phyloP scores from a whole-genome alignment of 2,888 invertebrate genomes.

The Dryococelus australis region DNA sequence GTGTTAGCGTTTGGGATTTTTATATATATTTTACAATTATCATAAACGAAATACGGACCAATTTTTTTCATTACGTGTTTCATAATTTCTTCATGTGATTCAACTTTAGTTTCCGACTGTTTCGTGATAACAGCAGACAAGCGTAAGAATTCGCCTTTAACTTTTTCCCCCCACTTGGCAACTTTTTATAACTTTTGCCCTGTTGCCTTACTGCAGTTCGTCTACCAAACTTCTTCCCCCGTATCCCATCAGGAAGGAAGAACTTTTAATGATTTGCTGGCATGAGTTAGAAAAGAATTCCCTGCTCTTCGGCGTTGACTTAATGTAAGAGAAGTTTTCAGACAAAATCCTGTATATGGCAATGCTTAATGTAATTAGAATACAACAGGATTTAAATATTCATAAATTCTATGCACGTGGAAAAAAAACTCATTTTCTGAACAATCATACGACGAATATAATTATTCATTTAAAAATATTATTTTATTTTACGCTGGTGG shows the following conservation, averaged over 20 bases:
- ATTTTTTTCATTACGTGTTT: too few species aligned
- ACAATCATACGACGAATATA: too few species aligned
- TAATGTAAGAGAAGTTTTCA: not conserved
- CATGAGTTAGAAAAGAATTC: not conserved
- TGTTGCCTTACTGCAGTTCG: not conserved
- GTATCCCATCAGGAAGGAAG: not conserved
- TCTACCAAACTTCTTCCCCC: not conserved
- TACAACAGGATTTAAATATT: not conserved
- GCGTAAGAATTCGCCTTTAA: too few species aligned
- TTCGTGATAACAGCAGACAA: too few species aligned
- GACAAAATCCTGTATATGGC: not conserved
- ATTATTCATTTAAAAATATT: too few species aligned
- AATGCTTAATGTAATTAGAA: not conserved
- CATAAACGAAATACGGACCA: too few species aligned
- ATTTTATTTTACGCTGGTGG: too few species aligned
- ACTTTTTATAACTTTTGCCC: not conserved
- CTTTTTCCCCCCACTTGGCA: not conserved
- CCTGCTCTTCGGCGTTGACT: not conserved
- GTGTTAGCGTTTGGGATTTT: too few species aligned
- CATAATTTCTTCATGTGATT: too few species aligned
- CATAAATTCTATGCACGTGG: not conserved
- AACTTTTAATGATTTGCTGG: slow-evolving; percentile 8
- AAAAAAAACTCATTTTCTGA: too few species aligned
- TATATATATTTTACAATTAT: too few species aligned
- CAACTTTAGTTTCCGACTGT: too few species aligned